Conservation (phyloP, 1,140 invertebrate species). For the Eurosta solidaginis region DNA sequence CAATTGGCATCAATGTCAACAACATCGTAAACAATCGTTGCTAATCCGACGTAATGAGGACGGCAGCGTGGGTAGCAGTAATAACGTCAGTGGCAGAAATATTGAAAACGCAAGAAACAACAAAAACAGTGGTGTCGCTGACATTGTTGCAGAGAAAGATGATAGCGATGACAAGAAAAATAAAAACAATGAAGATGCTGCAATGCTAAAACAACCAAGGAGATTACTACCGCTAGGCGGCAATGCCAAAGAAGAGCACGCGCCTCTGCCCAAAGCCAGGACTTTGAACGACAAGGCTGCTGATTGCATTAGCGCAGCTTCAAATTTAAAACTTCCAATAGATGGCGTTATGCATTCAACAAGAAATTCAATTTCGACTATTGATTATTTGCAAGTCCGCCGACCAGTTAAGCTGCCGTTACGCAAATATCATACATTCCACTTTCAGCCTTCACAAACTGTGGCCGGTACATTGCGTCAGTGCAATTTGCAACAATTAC, state of each 20-base stretch:
- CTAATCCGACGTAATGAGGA: slow-evolving; percentile 41
- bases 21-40: slow-evolving; percentile 50
- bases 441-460: slow-evolving; percentile 66
- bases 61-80: slow-evolving; percentile 39
- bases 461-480: slow-evolving; percentile 38
- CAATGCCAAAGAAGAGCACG: slow-evolving; percentile 37
- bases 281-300: slow-evolving; percentile 15
- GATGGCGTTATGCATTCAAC: slow-evolving; percentile 42
- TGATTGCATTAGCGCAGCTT: slow-evolving; percentile 38
- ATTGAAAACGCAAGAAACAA: background rate
- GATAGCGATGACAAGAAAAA: slow-evolving; percentile 17
- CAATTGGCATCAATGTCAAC: background rate
- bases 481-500: slow-evolving; percentile 48
- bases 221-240: slow-evolving; percentile 15
- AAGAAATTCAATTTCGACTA: slow-evolving; percentile 52
- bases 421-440: slow-evolving; percentile 72
- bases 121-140: background rate
- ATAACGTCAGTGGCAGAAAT: background rate
- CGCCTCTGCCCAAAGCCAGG: background rate
- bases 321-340: background rate
- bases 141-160: slow-evolving; percentile 31
- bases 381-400: slow-evolving; percentile 45
- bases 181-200: slow-evolving; percentile 24
- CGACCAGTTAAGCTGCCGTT: slow-evolving; percentile 63
- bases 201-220: slow-evolving; percentile 49